Percentiles rank a stretch among this genome's conserved stretches.
Conservation (phyloP, 2,888 invertebrate species). For the Campopleginae sp. region DNA sequence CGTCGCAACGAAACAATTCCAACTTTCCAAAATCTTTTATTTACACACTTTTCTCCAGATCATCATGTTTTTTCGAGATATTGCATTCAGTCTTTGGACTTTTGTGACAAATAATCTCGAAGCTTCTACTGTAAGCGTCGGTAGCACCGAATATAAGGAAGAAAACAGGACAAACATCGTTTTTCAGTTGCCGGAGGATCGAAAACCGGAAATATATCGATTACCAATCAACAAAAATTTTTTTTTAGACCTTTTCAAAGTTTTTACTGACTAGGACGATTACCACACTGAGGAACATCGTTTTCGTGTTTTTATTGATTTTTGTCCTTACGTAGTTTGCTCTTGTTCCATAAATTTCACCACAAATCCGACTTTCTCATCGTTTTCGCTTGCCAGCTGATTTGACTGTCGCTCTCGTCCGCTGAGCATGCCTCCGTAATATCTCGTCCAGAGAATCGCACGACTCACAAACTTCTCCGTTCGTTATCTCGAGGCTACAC, state of each 20-base stretch:
- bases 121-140: slow-evolving; percentile 15
- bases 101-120: slow-evolving; percentile 1
- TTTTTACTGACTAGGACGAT: not conserved
- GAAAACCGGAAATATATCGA: slow-evolving; percentile 2
- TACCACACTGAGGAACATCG: slow-evolving; percentile 22
- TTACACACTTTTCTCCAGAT: slow-evolving; percentile 57
- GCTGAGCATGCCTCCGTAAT: slow-evolving; percentile 69
- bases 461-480: slow-evolving; percentile 68
- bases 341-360: slow-evolving; percentile 51
- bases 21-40: slow-evolving; percentile 61
- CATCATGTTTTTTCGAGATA: not conserved
- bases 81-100: slow-evolving; percentile 1
- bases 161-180: slow-evolving; percentile 3
- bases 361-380: not conserved
- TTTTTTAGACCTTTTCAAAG: slow-evolving; percentile 1
- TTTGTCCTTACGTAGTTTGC: slow-evolving; percentile 47
- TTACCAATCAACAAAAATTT: slow-evolving; percentile 11
- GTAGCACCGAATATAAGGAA: slow-evolving; percentile 37
- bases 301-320: slow-evolving; percentile 11
- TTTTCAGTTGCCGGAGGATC: not conserved
- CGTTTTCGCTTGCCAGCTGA: slow-evolving; percentile 34
- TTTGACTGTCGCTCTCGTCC: slow-evolving; percentile 62
- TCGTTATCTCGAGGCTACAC: slow-evolving; percentile 70
- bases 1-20: slow-evolving; percentile 7
- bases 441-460: slow-evolving; percentile 71